Conservation (phyloP, 30 jellyfish, hydroid and myxozoan genomes). For the Aurelia sp. region DNA sequence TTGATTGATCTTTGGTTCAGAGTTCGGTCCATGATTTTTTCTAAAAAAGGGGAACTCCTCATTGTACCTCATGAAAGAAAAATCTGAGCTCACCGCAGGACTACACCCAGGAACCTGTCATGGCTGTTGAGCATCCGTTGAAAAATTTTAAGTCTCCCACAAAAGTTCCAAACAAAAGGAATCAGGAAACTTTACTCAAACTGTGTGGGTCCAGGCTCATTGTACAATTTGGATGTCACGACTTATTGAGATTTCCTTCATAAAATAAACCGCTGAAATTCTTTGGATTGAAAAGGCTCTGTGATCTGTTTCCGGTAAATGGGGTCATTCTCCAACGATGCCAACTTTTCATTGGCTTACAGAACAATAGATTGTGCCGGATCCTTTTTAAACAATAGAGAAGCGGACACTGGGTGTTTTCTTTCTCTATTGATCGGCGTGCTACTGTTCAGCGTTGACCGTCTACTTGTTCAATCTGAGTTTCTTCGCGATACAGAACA, state of each 20-base stretch:
- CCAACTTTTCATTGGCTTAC: conserved; percentile 17
- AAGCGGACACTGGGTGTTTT: conserved; percentile 83
- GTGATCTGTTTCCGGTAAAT: conserved; percentile 35
- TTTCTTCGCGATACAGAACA: conserved; percentile 63
- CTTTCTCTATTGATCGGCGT: conserved; percentile 55
- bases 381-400: conserved; percentile 29
- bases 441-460: conserved; percentile 47
- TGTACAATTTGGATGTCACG: too few species aligned
- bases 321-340: conserved; percentile 23
- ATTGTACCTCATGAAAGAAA: neutral
- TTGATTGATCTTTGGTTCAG: too few species aligned
- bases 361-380: conserved; percentile 44
- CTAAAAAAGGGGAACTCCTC: neutral
- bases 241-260: too few species aligned
- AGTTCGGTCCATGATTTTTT: too few species aligned
- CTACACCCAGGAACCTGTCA: conserved; percentile 13
- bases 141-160: too few species aligned
- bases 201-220: too few species aligned
- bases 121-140: neutral
- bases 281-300: neutral
- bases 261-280: neutral
- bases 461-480: conserved; percentile 48
- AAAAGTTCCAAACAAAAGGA: neutral
- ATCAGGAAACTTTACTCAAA: neutral
- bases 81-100: neutral